Evolutionary conservation across 2,113 vertebrate species (phyloP).

Genomic region (Apodemus sylvaticus): DNA sequence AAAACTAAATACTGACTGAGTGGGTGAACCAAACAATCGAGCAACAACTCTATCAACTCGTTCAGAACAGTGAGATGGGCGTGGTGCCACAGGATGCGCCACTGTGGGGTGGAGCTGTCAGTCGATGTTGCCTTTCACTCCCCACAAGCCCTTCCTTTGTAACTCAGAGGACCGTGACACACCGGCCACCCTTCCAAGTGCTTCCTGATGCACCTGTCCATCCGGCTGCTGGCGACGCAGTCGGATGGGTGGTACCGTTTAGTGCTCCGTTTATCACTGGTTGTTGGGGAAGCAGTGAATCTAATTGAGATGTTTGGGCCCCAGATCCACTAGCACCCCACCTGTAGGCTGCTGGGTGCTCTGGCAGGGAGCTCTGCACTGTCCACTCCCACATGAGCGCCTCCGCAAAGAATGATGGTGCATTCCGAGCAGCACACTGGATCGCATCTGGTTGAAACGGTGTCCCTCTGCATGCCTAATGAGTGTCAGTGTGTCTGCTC

Average conservation of each 20-base stretch:
- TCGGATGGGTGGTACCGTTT: background rate
- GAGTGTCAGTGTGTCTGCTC: background rate
- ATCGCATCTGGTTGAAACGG: background rate
- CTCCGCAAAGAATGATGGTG: background rate
- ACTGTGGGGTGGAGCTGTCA: background rate
- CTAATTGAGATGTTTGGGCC: background rate
- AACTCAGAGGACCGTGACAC: background rate
- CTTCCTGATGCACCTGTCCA: background rate
- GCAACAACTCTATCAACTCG: background rate
- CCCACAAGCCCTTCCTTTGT: background rate
- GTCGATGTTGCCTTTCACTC: background rate
- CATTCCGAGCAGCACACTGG: background rate
- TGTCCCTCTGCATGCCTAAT: background rate
- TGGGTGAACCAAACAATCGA: background rate
- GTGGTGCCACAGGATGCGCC: background rate
- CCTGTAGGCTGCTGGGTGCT: background rate
- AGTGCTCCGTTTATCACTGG: background rate
- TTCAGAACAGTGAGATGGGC: fast-evolving
- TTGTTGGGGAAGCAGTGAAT: background rate
- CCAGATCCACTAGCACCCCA: background rate
- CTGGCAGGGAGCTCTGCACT: background rate
- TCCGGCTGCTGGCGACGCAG: background rate
- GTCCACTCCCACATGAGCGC: background rate
- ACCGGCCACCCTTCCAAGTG: background rate
- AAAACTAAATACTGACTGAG: background rate